Evolutionary conservation across 2,797 vertebrate genomes (phyloP).

Genomic region (Orientallactaga sibirica): DNA sequence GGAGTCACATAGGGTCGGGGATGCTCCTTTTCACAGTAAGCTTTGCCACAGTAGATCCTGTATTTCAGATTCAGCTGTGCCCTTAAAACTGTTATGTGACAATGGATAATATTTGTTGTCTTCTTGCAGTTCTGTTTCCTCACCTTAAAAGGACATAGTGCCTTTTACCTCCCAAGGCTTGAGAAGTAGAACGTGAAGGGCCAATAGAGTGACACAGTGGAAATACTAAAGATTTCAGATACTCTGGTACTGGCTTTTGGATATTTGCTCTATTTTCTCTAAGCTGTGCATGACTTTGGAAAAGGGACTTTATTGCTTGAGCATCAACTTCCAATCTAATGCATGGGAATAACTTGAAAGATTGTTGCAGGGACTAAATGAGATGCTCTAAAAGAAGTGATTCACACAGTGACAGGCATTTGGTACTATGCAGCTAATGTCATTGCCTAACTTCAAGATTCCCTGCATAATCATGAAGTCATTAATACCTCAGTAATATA

Average conservation of each 20-base stretch:
- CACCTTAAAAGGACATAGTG: neutral
- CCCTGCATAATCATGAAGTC: neutral
- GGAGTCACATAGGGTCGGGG: neutral
- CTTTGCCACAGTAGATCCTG: neutral
- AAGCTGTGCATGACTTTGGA: neutral
- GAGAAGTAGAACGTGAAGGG: neutral
- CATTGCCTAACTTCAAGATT: neutral
- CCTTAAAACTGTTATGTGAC: neutral
- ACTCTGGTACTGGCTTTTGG: neutral
- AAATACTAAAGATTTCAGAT: neutral
- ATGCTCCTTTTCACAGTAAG: neutral
- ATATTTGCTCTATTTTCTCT: neutral
- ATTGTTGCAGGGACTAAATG: neutral
- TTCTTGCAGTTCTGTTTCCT: neutral
- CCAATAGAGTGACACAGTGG: neutral
- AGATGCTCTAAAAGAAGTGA: neutral
- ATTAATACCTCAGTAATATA: neutral
- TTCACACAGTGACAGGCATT: neutral
- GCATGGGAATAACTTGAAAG: neutral
- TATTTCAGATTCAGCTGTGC: neutral
- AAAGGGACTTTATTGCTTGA: neutral
- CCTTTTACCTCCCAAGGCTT: neutral
- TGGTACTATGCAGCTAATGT: neutral
- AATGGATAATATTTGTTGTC: neutral
- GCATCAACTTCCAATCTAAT: neutral